phyloP scores from a whole-genome alignment of 2,113 vertebrate genomes.

The Rissa tridactyla region DNA sequence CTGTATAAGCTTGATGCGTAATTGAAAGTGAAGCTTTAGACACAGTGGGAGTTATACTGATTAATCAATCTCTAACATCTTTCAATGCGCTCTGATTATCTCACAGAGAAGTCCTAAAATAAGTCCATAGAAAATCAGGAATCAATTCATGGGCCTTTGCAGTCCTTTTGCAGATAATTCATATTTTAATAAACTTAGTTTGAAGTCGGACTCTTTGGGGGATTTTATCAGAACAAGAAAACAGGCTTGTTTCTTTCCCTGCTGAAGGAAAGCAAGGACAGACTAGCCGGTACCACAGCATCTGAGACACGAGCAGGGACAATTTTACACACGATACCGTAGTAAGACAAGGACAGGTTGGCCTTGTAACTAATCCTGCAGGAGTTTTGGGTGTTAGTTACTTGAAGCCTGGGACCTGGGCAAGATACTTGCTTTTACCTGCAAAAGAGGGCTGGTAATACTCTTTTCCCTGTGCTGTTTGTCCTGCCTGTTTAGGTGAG shows the following conservation, averaged over 20 bases:
- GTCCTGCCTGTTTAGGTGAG: neutral
- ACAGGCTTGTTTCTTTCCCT: neutral
- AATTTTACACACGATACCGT: neutral
- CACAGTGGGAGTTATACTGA: neutral
- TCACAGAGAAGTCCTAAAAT: constrained; percentile 32
- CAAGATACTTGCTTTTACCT: neutral
- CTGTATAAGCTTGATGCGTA: neutral
- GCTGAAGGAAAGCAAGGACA: neutral
- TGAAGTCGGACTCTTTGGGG: neutral
- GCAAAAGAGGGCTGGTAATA: neutral
- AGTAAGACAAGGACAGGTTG: neutral
- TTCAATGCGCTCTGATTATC: constrained; percentile 41
- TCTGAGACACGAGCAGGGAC: neutral
- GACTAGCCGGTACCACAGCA: neutral
- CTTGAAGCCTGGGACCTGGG: neutral
- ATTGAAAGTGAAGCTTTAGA: constrained; percentile 32
- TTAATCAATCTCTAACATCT: constrained; percentile 46
- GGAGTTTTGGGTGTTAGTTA: neutral
- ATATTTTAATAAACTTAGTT: constrained; percentile 17
- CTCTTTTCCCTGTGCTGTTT: neutral
- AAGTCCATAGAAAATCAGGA: constrained; percentile 46
- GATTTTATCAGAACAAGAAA: constrained; percentile 13
- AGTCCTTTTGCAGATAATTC: constrained; percentile 18
- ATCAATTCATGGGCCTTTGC: neutral
- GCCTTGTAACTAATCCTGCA: neutral